These are phyloP conservation scores for Mycetomoellerius zeteki DNA, from an alignment of 1,140 invertebrate genomes.

Conservation along the genomic window DNA sequence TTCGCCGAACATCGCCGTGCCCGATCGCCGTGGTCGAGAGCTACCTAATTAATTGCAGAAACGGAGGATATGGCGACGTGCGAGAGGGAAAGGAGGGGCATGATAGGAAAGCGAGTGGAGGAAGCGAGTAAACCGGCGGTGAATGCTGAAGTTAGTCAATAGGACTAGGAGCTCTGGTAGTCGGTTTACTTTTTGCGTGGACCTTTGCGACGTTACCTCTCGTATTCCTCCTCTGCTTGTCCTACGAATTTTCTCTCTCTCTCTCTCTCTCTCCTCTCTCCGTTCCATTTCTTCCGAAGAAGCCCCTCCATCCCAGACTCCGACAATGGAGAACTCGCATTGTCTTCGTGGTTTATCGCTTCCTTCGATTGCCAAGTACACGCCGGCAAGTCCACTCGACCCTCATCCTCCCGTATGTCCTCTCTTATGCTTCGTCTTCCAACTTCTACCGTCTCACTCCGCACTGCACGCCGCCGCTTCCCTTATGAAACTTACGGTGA, in stretches of 20 bases:
- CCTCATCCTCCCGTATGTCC: constrained; percentile 22
- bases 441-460: constrained; percentile 18
- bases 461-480: neutral
- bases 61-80: constrained; percentile 11
- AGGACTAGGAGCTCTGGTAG: constrained; percentile 74
- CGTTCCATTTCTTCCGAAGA: constrained; percentile 65
- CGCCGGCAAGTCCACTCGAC: constrained; percentile 73
- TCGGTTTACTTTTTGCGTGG: constrained; percentile 81
- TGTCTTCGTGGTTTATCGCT: constrained; percentile 85
- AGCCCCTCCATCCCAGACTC: constrained; percentile 73
- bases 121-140: constrained; percentile 60
- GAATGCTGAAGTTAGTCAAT: constrained; percentile 79
- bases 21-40: constrained; percentile 77
- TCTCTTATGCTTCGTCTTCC: constrained; percentile 43
- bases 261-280: constrained; percentile 47
- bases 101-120: constrained; percentile 58
- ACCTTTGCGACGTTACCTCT: constrained; percentile 75
- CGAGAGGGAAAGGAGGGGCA: neutral
- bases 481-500: constrained; percentile 54
- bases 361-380: constrained; percentile 83
- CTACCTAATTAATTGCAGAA: constrained; percentile 83
- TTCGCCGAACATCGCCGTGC: constrained; percentile 80
- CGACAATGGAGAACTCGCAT: constrained; percentile 81
- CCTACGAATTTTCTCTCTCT: constrained; percentile 51
- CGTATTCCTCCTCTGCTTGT: constrained; percentile 70